These are phyloP conservation scores for Peromyscus melanophrys DNA, from an alignment of 2,797 vertebrate species.

Conservation along the genomic window DNA sequence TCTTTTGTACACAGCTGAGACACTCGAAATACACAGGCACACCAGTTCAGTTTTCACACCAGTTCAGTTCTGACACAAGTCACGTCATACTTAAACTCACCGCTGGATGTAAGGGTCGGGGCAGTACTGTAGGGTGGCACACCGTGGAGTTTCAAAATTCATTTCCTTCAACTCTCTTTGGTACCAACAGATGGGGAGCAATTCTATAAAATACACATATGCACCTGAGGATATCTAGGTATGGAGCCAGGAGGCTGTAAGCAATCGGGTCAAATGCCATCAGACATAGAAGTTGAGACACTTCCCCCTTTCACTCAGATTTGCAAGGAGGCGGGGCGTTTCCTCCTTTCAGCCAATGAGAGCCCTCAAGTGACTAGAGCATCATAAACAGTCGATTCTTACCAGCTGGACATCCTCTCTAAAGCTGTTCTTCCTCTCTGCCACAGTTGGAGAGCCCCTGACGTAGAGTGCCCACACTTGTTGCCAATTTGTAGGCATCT, in stretches of 20 bases:
- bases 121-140: constrained; percentile 94
- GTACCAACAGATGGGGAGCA: constrained; percentile 86
- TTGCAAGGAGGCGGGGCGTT: constrained; percentile 93
- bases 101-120: constrained; percentile 96
- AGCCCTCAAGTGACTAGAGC: constrained; percentile 90
- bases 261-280: constrained; percentile 94
- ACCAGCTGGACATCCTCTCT: constrained; percentile 94
- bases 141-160: constrained; percentile 94
- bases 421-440: constrained; percentile 83
- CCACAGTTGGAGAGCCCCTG: constrained; percentile 86
- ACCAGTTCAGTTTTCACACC: constrained; percentile 77
- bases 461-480: constrained; percentile 83
- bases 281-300: constrained; percentile 93
- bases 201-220: constrained; percentile 86
- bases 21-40: constrained; percentile 83
- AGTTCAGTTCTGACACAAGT: constrained; percentile 80
- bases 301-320: constrained; percentile 93
- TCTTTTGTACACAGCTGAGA: constrained; percentile 76
- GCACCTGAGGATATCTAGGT: constrained; percentile 83
- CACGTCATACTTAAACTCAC: constrained; percentile 92
- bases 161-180: constrained; percentile 91
- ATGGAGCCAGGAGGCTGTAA: constrained; percentile 89
- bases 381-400: constrained; percentile 94
- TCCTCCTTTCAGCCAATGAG: constrained; percentile 94
- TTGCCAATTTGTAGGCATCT: constrained; percentile 87